phyloP scores from a whole-genome alignment of 2,797 vertebrate genomes.

The Propithecus perrieri region DNA sequence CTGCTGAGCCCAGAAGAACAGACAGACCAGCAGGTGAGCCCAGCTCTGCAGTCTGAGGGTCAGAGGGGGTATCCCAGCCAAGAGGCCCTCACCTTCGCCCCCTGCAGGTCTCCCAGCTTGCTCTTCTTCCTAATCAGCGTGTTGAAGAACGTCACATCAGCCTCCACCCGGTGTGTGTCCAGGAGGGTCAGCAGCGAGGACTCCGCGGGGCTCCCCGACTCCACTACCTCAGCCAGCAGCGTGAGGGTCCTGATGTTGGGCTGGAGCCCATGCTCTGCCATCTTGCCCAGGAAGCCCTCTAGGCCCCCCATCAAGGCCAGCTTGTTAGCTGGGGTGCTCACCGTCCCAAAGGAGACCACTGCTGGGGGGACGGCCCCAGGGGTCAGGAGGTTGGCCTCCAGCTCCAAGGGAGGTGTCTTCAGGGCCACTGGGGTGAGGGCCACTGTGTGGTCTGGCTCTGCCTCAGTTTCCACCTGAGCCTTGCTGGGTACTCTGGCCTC shows the following conservation, averaged over 20 bases:
- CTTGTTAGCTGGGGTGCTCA: constrained; percentile 83
- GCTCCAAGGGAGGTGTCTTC: not conserved
- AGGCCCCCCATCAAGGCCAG: constrained; percentile 91
- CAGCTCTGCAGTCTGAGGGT: not conserved
- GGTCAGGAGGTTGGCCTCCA: constrained; percentile 88
- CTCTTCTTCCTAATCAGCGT: constrained; percentile 90
- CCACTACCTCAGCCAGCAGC: constrained; percentile 90
- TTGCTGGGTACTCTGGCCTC: not conserved
- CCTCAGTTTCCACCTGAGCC: not conserved
- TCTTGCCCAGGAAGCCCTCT: constrained; percentile 91
- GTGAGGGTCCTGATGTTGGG: constrained; percentile 93
- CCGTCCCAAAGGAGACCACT: constrained; percentile 88
- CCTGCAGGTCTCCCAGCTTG: constrained; percentile 88
- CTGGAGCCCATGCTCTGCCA: constrained; percentile 85
- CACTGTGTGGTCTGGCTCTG: not conserved
- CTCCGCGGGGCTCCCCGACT: constrained; percentile 84
- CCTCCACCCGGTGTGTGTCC: constrained; percentile 86
- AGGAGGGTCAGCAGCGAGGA: constrained; percentile 86
- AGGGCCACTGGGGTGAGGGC: constrained; percentile 59
- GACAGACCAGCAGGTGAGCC: not conserved
- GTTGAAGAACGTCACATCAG: constrained; percentile 93
- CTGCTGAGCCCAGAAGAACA: not conserved
- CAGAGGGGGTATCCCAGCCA: too few relatives aligned
- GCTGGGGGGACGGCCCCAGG: not conserved
- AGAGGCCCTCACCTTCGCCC: constrained; percentile 89